These are phyloP conservation scores for Drosophila obscura DNA, from an alignment of 1,140 invertebrate genomes.

Conservation along the genomic window DNA sequence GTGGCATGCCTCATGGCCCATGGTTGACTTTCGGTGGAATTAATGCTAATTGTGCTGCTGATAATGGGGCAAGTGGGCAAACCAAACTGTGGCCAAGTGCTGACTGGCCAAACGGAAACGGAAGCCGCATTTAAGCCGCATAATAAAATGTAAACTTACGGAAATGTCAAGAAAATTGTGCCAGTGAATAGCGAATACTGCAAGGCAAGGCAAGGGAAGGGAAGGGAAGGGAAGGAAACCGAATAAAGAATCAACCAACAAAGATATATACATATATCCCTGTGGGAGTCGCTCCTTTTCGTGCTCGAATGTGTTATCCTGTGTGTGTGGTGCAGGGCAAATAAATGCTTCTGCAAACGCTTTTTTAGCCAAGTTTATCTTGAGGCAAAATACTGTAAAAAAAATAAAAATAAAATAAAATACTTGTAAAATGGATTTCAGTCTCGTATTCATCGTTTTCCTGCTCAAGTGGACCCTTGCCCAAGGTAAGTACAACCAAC, in stretches of 20 bases:
- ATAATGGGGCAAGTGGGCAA: slow-evolving; percentile 28
- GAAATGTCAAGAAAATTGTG: slow-evolving; percentile 20
- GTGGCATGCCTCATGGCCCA: slow-evolving; percentile 10
- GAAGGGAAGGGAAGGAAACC: slow-evolving; percentile 4
- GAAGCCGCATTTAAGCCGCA: slow-evolving; percentile 26
- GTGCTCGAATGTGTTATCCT: slow-evolving; percentile 11
- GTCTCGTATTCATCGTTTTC: slow-evolving; percentile 83
- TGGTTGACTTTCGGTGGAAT: not conserved
- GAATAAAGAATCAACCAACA: slow-evolving; percentile 44
- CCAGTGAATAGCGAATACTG: slow-evolving; percentile 9
- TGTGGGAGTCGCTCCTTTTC: slow-evolving; percentile 16
- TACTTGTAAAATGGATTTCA: slow-evolving; percentile 80
- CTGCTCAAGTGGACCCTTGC: slow-evolving; percentile 83
- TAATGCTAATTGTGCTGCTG: slow-evolving; percentile 2
- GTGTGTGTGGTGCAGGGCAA: slow-evolving; percentile 54
- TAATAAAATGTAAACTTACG: slow-evolving; percentile 20
- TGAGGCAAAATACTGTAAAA: slow-evolving; percentile 72
- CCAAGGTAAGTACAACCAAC: slow-evolving; percentile 72
- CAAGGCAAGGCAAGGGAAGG: too few species aligned
- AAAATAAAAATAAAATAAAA: too few species aligned
- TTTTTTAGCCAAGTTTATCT: slow-evolving; percentile 81
- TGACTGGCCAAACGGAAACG: slow-evolving; percentile 26
- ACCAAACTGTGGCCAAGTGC: slow-evolving; percentile 35
- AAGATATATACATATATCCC: slow-evolving; percentile 31
- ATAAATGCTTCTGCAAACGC: slow-evolving; percentile 74